Conservation (phyloP, 1,140 invertebrate species). For the Eumeta japonica region DNA sequence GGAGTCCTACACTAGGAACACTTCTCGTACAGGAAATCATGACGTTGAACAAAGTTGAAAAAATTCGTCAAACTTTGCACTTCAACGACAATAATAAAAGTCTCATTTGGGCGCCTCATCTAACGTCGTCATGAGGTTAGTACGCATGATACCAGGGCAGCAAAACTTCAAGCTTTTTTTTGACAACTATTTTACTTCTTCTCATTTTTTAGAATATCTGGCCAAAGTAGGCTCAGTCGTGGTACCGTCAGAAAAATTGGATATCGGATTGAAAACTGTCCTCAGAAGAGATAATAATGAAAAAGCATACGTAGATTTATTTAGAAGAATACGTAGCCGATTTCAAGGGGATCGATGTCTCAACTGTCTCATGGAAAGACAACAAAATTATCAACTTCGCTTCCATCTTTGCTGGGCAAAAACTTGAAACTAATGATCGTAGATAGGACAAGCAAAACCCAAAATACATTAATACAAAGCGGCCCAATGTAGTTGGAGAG, state of each 20-base stretch:
- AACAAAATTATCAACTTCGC: conserved; percentile 31
- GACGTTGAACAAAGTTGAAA: conserved; percentile 14
- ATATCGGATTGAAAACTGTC: conserved; percentile 13
- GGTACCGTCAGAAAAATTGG: conserved; percentile 18
- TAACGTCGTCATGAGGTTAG: conserved; percentile 6
- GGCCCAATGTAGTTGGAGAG: conserved; percentile 26
- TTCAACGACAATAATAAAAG: conserved; percentile 36
- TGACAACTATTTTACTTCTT: conserved; percentile 31
- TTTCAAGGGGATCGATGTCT: conserved; percentile 9
- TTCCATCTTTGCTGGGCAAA: conserved; percentile 23
- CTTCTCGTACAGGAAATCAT: conserved; percentile 13
- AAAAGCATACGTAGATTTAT: conserved; percentile 11
- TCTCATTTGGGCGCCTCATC: conserved; percentile 25
- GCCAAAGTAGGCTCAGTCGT: conserved; percentile 17
- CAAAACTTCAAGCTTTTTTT: conserved; percentile 25
- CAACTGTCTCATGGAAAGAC: conserved; percentile 25
- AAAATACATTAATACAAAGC: conserved; percentile 19
- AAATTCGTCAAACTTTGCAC: conserved; percentile 14
- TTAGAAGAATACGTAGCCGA: conserved; percentile 12
- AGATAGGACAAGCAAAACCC: conserved; percentile 17
- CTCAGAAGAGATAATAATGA: conserved; percentile 9
- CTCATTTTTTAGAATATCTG: conserved; percentile 18
- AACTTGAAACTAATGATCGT: conserved; percentile 13
- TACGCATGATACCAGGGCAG: conserved; percentile 14
- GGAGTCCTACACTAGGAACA: conserved; percentile 11